Percentiles rank a stretch among this genome's conserved stretches.
These are phyloP conservation scores for Mechanitis mazaeus DNA, from an alignment of 2,888 invertebrate genomes.

Conservation along the genomic window DNA sequence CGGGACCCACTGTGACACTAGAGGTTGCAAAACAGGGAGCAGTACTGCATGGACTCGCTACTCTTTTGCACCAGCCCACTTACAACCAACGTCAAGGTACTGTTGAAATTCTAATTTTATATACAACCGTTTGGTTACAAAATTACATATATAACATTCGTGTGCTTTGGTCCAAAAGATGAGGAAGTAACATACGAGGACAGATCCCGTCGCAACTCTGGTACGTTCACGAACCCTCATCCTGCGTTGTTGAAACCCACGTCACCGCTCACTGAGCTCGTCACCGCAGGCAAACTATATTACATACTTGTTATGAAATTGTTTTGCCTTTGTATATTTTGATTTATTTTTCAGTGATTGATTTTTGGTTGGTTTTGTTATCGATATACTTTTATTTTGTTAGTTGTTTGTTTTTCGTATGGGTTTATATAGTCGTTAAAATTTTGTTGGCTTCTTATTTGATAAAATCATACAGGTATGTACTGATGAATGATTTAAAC, in stretches of 20 bases:
- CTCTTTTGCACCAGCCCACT: conserved; percentile 90
- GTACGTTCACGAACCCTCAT: conserved; percentile 66
- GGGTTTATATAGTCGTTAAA: conserved; percentile 15
- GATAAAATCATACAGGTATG: neutral
- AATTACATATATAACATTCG: conserved; percentile 9
- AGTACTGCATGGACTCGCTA: conserved; percentile 96
- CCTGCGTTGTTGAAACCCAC: conserved; percentile 61
- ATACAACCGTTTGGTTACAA: neutral
- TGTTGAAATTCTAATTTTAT: conserved; percentile 1
- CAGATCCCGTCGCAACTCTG: conserved; percentile 62
- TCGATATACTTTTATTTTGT: conserved; percentile 17
- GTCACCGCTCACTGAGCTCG: conserved; percentile 67
- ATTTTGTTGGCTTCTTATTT: conserved; percentile 18
- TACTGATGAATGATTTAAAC: conserved; percentile 28
- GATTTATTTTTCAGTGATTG: conserved; percentile 19
- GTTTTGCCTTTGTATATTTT: conserved; percentile 21
- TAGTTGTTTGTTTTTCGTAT: conserved; percentile 17
- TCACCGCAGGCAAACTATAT: conserved; percentile 61
- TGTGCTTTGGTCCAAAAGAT: conserved; percentile 28
- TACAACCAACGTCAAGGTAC: conserved; percentile 62
- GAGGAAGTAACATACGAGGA: conserved; percentile 56
- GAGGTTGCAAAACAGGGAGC: conserved; percentile 99
- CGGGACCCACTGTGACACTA: conserved; percentile 94
- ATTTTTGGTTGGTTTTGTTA: conserved; percentile 10
- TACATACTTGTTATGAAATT: conserved; percentile 9